A percentile compares a stretch with the other conserved stretches of the same genome.
Conservation (phyloP, 1,140 invertebrate genomes). For the Drosophila nigrodunni region DNA sequence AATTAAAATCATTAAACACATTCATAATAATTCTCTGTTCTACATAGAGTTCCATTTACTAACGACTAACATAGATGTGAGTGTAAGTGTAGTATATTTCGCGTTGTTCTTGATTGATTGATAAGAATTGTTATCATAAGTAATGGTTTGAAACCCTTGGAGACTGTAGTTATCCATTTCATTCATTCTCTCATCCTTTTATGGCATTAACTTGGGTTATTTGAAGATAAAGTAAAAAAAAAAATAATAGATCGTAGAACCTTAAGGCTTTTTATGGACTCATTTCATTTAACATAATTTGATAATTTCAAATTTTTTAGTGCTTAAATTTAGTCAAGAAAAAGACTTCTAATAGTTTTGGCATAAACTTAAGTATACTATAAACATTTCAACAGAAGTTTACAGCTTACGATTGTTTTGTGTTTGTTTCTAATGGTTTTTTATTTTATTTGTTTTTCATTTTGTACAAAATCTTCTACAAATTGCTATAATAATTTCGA, state of each 20-base stretch:
- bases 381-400: conserved; percentile 55
- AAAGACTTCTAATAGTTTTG: conserved; percentile 61
- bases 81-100: conserved; percentile 34
- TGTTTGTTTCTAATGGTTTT: conserved; percentile 43
- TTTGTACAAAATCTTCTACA: conserved; percentile 66
- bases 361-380: conserved; percentile 72
- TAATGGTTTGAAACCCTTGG: conserved; percentile 65
- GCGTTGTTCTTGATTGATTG: conserved; percentile 36
- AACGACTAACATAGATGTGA: conserved; percentile 50
- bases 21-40: conserved; percentile 25
- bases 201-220: conserved; percentile 59
- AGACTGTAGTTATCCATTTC: conserved; percentile 56
- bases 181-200: conserved; percentile 26
- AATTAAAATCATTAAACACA: conserved; percentile 46
- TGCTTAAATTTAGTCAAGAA: conserved; percentile 67
- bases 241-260: not conserved
- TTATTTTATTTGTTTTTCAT: too few species aligned
- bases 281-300: conserved; percentile 29
- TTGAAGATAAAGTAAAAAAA: conserved; percentile 22
- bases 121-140: conserved; percentile 50
- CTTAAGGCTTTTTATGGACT: conserved; percentile 52
- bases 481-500: conserved; percentile 33
- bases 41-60: conserved; percentile 17
- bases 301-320: conserved; percentile 57
- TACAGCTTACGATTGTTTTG: conserved; percentile 14